Percentiles rank a stretch among this genome's conserved stretches.
These are phyloP conservation scores for Hydra vulgaris DNA, from an alignment of 30 jellyfish, hydroid and myxozoan species.

Conservation along the genomic window DNA sequence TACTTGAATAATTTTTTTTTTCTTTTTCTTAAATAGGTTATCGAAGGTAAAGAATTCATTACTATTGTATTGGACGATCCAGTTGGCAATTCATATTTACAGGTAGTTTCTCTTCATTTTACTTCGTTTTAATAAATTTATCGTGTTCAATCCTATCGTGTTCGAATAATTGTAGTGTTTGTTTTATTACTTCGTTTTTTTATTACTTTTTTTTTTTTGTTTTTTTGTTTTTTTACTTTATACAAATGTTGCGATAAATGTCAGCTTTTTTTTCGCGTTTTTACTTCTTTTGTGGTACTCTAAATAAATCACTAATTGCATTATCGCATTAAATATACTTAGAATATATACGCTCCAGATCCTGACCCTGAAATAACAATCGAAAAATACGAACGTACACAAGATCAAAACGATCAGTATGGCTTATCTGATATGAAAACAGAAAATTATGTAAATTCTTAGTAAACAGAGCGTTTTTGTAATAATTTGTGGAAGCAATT, in stretches of 20 bases:
- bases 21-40: slow-evolving; percentile 25
- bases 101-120: slow-evolving; percentile 33
- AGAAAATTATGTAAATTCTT: slow-evolving; percentile 9
- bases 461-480: too few species aligned
- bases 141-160: neutral
- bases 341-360: slow-evolving; percentile 91
- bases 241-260: too few species aligned
- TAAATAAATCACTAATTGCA: too few species aligned
- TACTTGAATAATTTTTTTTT: neutral
- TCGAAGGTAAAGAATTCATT: slow-evolving; percentile 51
- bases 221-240: too few species aligned
- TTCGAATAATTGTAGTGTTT: too few species aligned
- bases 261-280: too few species aligned
- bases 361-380: slow-evolving; percentile 68
- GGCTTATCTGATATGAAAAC: slow-evolving; percentile 78
- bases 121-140: neutral
- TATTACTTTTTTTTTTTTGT: too few species aligned
- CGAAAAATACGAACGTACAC: slow-evolving; percentile 67
- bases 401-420: slow-evolving; percentile 73
- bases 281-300: too few species aligned
- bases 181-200: too few species aligned
- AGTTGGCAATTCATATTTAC: slow-evolving; percentile 78
- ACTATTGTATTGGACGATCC: slow-evolving; percentile 82
- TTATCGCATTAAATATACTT: too few species aligned
- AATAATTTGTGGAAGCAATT: too few species aligned